Evolutionary conservation across 2,797 vertebrate genomes (phyloP).

Genomic region (Acomys russatus): DNA sequence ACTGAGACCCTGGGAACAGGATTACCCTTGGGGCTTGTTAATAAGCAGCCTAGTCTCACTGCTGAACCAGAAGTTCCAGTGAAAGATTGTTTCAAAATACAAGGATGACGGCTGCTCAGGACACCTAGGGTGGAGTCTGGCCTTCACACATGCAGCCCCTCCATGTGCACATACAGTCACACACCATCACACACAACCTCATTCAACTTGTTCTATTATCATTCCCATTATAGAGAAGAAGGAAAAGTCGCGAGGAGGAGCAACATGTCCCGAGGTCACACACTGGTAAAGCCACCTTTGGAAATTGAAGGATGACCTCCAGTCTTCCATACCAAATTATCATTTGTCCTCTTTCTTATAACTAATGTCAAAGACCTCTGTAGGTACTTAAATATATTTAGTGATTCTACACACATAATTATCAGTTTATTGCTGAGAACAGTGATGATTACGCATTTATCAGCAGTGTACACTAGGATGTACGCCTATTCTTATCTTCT

Average conservation of each 20-base stretch:
- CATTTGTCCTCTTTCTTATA: slow-evolving; percentile 62
- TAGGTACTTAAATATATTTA: slow-evolving; percentile 64
- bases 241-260: neutral
- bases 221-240: slow-evolving; percentile 31
- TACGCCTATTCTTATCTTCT: slow-evolving; percentile 23
- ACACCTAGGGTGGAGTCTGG: neutral
- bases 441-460: slow-evolving; percentile 47
- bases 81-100: neutral
- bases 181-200: neutral
- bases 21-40: neutral
- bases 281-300: slow-evolving; percentile 2
- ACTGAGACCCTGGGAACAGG: too few species aligned
- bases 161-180: too few species aligned
- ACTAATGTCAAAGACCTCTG: slow-evolving; percentile 58
- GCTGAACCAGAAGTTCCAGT: neutral
- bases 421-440: slow-evolving; percentile 56
- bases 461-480: slow-evolving; percentile 54
- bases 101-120: neutral
- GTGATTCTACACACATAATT: slow-evolving; percentile 56
- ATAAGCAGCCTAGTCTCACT: neutral
- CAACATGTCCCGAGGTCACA: neutral
- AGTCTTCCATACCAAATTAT: neutral
- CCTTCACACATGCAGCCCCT: neutral
- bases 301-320: slow-evolving; percentile 20
- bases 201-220: slow-evolving; percentile 37